Evolutionary conservation across 2,797 vertebrate species (phyloP).

Genomic region (Siniperca undulata): DNA sequence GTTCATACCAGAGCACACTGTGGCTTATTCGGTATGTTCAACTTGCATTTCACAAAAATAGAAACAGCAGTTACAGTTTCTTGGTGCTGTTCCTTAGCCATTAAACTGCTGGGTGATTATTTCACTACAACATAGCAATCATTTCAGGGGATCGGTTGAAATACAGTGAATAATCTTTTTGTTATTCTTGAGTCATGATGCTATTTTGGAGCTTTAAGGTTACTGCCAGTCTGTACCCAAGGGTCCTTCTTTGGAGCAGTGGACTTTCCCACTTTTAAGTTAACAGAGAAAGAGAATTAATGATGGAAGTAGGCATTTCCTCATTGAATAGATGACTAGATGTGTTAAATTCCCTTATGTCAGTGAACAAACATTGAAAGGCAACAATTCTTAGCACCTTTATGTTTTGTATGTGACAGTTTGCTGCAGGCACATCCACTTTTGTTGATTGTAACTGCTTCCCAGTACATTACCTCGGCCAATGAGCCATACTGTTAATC

Average conservation of each 20-base stretch:
- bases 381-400: neutral
- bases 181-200: slow-evolving; percentile 21
- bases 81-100: slow-evolving; percentile 23
- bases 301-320: slow-evolving; percentile 26
- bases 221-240: slow-evolving; percentile 22
- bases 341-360: slow-evolving; percentile 12
- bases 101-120: slow-evolving; percentile 33
- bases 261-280: slow-evolving; percentile 17
- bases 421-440: slow-evolving; percentile 39
- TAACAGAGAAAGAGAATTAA: slow-evolving; percentile 32
- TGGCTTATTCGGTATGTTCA: slow-evolving; percentile 36
- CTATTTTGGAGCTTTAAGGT: slow-evolving; percentile 29
- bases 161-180: slow-evolving; percentile 27
- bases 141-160: neutral
- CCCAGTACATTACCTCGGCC: slow-evolving; percentile 41
- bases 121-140: slow-evolving; percentile 8
- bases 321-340: slow-evolving; percentile 26
- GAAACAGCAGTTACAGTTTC: slow-evolving; percentile 43
- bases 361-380: slow-evolving; percentile 14
- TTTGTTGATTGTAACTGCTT: slow-evolving; percentile 36
- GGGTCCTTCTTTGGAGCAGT: slow-evolving; percentile 10
- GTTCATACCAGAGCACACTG: slow-evolving; percentile 24
- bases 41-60: slow-evolving; percentile 50
- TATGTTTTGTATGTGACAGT: slow-evolving; percentile 37
- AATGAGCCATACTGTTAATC: slow-evolving; percentile 53